Percentiles rank a stretch among this genome's conserved stretches.
Conservation (phyloP, 2,113 vertebrate genomes). For the Empidonax traillii region DNA sequence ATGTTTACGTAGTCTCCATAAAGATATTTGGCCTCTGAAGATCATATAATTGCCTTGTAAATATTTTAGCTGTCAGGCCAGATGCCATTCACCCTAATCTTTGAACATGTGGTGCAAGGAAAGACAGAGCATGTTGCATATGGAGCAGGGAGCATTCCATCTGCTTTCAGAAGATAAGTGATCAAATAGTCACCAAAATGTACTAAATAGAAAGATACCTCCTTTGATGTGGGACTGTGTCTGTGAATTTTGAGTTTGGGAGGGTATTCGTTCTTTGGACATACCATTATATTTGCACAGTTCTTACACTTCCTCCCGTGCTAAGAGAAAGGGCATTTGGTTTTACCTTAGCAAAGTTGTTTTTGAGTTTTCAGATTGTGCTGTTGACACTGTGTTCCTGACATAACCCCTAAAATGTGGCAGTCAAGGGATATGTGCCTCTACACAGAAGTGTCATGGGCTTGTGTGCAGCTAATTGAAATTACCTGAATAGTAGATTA, state of each 20-base stretch:
- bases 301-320: not conserved
- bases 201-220: not conserved
- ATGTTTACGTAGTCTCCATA: not conserved
- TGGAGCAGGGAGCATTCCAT: not conserved
- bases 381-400: not conserved
- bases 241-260: not conserved
- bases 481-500: not conserved
- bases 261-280: not conserved
- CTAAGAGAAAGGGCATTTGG: not conserved
- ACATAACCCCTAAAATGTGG: not conserved
- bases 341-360: not conserved
- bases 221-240: not conserved
- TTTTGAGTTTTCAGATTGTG: not conserved
- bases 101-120: not conserved
- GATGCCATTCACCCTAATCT: not conserved
- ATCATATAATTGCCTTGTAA: not conserved
- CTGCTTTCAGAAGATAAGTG: not conserved
- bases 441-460: not conserved
- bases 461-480: not conserved
- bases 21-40: not conserved
- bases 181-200: not conserved
- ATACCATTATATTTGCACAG: not conserved
- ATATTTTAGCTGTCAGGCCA: not conserved
- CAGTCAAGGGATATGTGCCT: not conserved
- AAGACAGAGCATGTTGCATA: not conserved